A percentile compares a stretch with the other conserved stretches of the same genome.
Evolutionary conservation across 2,888 invertebrate genomes (phyloP).

Genomic region (Philaethria dido): DNA sequence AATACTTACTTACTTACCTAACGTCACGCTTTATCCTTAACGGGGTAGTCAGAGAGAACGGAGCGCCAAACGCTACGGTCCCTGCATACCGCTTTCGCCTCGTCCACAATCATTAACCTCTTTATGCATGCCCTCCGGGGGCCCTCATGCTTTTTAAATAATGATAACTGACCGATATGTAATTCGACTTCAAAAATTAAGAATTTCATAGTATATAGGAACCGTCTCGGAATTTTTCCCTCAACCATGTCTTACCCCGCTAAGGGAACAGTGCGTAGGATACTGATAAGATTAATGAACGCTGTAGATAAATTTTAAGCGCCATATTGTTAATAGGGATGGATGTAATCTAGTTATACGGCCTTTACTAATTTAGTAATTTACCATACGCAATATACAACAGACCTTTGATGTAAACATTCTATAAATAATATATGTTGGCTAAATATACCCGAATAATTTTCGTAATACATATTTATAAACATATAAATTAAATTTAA

Average conservation of each 20-base stretch:
- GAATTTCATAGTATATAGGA: too few relatives aligned
- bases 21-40: too few relatives aligned
- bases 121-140: too few relatives aligned
- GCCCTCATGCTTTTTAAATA: too few relatives aligned
- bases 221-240: background rate
- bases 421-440: conserved; percentile 12
- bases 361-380: conserved; percentile 13
- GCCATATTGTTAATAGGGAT: background rate
- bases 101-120: too few relatives aligned
- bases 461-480: background rate
- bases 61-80: too few relatives aligned
- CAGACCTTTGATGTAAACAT: background rate
- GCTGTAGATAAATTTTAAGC: background rate
- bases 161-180: too few relatives aligned
- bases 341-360: conserved; percentile 5
- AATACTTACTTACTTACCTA: too few relatives aligned
- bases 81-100: too few relatives aligned
- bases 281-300: background rate
- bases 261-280: background rate
- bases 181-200: too few relatives aligned
- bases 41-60: too few relatives aligned
- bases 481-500: background rate
- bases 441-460: background rate
- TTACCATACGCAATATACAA: background rate
- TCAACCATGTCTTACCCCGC: background rate